A percentile compares a stretch with the other conserved stretches of the same genome.
Conservation (phyloP, 2,113 vertebrate genomes). For the Actinemys pallida region DNA sequence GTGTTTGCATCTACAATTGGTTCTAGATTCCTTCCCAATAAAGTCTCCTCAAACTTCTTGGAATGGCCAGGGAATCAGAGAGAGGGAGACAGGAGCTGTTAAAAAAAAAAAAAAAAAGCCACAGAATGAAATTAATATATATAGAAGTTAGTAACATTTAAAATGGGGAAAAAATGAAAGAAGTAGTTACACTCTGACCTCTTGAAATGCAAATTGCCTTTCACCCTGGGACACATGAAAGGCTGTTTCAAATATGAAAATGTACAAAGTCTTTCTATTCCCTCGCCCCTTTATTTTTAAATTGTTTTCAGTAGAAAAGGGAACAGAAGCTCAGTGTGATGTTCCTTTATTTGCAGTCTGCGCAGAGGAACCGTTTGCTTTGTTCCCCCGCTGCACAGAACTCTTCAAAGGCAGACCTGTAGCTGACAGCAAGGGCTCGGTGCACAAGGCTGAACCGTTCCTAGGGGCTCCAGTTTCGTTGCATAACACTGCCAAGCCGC, state of each 20-base stretch:
- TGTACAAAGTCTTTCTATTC: not conserved
- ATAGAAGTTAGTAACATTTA: not conserved
- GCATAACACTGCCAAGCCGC: too few species aligned
- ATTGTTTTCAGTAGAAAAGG: not conserved
- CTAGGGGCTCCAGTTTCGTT: too few species aligned
- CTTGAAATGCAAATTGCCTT: constrained; percentile 60
- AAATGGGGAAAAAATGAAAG: not conserved
- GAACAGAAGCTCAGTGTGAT: not conserved
- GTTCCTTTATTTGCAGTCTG: accelerated
- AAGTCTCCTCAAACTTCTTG: not conserved
- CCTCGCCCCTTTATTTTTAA: not conserved
- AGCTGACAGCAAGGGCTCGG: not conserved
- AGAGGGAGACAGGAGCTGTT: not conserved
- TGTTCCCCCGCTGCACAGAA: not conserved
- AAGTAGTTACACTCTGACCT: not conserved
- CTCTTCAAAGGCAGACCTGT: not conserved
- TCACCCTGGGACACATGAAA: constrained; percentile 1
- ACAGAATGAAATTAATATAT: not conserved
- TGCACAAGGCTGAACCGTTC: too few species aligned
- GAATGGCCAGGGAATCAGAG: not conserved
- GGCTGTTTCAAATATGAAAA: not conserved
- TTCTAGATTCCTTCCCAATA: not conserved
- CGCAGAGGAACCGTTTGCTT: accelerated
- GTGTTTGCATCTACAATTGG: not conserved
- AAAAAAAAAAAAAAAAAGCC: too few species aligned